These are phyloP conservation scores for Chaetodon trifasciatus DNA, from an alignment of 2,797 vertebrate species.

Conservation along the genomic window DNA sequence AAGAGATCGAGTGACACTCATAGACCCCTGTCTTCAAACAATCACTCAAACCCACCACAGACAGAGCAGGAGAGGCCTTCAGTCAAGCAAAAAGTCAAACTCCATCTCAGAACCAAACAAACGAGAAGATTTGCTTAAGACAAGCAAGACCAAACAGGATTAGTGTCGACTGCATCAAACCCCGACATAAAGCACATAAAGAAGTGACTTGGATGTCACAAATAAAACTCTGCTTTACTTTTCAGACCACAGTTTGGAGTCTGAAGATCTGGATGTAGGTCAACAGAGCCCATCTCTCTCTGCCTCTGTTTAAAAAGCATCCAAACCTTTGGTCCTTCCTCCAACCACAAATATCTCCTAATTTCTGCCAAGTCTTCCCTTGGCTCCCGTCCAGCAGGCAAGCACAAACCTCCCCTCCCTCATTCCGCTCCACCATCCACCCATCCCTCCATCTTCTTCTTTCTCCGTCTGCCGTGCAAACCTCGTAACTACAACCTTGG, in stretches of 20 bases:
- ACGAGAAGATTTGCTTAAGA: slow-evolving; percentile 49
- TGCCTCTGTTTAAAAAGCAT: slow-evolving; percentile 55
- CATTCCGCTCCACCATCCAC: slow-evolving; percentile 34
- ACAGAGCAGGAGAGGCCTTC: slow-evolving; percentile 40
- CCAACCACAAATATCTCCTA: slow-evolving; percentile 60
- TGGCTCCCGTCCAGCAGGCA: slow-evolving; percentile 51
- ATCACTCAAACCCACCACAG: slow-evolving; percentile 41
- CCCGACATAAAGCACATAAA: slow-evolving; percentile 19
- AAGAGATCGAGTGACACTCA: slow-evolving; percentile 50
- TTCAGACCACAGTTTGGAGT: slow-evolving; percentile 52
- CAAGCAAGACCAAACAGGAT: slow-evolving; percentile 57
- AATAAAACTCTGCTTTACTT: slow-evolving; percentile 43
- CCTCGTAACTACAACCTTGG: slow-evolving; percentile 53
- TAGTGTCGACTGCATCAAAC: slow-evolving; percentile 46
- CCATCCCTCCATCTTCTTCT: slow-evolving; percentile 37
- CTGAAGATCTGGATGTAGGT: slow-evolving; percentile 53
- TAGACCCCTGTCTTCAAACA: slow-evolving; percentile 32
- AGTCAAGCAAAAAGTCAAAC: slow-evolving; percentile 33
- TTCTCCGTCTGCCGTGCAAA: slow-evolving; percentile 67
- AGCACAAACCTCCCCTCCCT: slow-evolving; percentile 45
- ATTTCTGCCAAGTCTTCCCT: slow-evolving; percentile 64
- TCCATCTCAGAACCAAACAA: slow-evolving; percentile 44
- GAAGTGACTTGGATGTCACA: slow-evolving; percentile 40
- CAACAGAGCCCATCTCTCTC: slow-evolving; percentile 36
- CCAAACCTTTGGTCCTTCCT: slow-evolving; percentile 56